Evolutionary conservation across 2,113 vertebrate species (phyloP).

Genomic region (Orthochromis malagaraziensis): DNA sequence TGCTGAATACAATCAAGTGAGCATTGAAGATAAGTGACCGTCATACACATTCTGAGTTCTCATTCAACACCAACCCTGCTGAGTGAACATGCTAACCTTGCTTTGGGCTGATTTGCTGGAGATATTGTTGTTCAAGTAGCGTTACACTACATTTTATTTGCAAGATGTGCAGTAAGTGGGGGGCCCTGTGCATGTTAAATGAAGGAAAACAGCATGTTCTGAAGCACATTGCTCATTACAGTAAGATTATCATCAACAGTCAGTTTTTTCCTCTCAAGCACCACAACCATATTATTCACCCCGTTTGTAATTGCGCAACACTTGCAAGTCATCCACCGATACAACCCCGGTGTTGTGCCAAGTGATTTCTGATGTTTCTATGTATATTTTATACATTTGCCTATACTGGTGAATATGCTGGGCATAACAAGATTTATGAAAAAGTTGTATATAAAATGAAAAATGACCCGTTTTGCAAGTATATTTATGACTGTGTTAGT

Average conservation of each 20-base stretch:
- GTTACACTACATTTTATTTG: neutral
- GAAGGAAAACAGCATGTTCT: neutral
- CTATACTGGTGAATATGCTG: neutral
- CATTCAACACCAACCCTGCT: neutral
- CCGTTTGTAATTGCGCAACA: accelerated
- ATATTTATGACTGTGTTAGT: neutral
- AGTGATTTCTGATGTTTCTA: neutral
- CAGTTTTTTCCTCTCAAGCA: neutral
- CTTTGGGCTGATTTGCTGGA: neutral
- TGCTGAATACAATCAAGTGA: neutral
- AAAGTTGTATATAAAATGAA: neutral
- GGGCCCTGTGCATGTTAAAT: neutral
- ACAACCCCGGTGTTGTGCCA: accelerated
- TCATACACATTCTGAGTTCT: neutral
- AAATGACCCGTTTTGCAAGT: neutral
- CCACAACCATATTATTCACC: neutral
- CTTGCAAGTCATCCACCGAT: neutral
- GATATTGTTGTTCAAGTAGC: accelerated
- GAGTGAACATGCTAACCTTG: accelerated
- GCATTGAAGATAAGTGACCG: accelerated
- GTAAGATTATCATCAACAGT: accelerated
- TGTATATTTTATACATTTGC: neutral
- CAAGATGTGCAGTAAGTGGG: neutral
- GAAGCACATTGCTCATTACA: neutral
- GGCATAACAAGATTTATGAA: neutral